A percentile compares a stretch with the other conserved stretches of the same genome.
Conservation (phyloP, 2,888 invertebrate species). For the Steromphala cineraria region DNA sequence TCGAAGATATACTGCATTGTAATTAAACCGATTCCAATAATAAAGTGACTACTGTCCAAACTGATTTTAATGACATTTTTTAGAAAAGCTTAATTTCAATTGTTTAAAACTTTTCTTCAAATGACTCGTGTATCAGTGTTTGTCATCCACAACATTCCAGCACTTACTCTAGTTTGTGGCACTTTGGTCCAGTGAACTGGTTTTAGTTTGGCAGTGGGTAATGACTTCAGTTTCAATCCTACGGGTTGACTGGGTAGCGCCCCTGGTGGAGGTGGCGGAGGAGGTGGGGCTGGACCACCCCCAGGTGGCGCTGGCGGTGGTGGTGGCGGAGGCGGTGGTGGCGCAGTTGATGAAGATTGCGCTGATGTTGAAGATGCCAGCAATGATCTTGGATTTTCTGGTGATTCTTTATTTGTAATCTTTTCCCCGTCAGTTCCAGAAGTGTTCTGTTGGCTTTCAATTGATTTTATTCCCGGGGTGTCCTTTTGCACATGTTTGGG, state of each 20-base stretch:
- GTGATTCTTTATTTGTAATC: neutral
- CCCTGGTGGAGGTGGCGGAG: neutral
- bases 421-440: neutral
- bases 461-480: neutral
- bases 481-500: neutral
- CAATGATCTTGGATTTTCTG: neutral
- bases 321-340: neutral
- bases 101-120: too few species aligned
- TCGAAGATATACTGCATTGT: too few species aligned
- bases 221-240: neutral
- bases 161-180: slow-evolving; percentile 49
- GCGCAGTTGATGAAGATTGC: neutral
- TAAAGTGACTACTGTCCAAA: too few species aligned
- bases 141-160: neutral
- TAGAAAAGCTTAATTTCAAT: too few species aligned
- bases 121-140: neutral
- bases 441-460: neutral
- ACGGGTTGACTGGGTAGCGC: neutral
- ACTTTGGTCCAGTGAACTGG: slow-evolving; percentile 57
- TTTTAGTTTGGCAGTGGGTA: slow-evolving; percentile 40
- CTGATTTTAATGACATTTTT: too few species aligned
- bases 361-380: neutral
- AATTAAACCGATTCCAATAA: too few species aligned
- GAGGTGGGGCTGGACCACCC: neutral
- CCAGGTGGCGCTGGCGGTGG: slow-evolving; percentile 25